Evolutionary conservation across 2,888 invertebrate species (phyloP).

Genomic region (Brassicogethes aeneus): DNA sequence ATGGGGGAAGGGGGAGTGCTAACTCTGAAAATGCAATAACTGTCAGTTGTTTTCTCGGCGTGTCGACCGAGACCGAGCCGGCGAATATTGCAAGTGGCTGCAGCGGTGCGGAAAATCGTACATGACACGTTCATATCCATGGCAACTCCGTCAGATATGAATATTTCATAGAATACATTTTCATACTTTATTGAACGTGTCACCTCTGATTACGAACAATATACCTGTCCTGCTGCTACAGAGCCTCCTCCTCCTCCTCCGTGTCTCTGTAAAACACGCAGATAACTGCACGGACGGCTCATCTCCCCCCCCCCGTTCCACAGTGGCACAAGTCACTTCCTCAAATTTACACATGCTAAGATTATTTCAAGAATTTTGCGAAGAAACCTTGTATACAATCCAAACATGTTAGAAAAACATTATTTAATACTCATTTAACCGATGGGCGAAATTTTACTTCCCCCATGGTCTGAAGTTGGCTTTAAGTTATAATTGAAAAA

Average conservation of each 20-base stretch:
- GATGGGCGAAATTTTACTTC: too few species aligned
- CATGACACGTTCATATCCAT: conserved; percentile 41
- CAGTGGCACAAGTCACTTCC: not conserved
- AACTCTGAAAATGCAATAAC: conserved; percentile 40
- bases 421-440: too few species aligned
- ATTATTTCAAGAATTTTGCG: too few species aligned
- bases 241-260: conserved; percentile 13
- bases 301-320: conserved; percentile 13
- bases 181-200: conserved; percentile 46
- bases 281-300: conserved; percentile 21
- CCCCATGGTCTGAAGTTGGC: too few species aligned
- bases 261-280: conserved; percentile 23
- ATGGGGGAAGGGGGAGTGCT: conserved; percentile 14
- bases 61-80: conserved; percentile 16
- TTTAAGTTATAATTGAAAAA: too few species aligned
- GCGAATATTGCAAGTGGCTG: conserved; percentile 33
- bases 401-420: too few species aligned
- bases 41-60: conserved; percentile 35
- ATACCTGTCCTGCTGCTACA: conserved; percentile 35
- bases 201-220: conserved; percentile 44
- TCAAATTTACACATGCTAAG: too few species aligned
- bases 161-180: conserved; percentile 45
- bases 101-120: conserved; percentile 40
- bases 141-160: conserved; percentile 42
- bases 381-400: too few species aligned